These are phyloP conservation scores for Spodoptera picta DNA, from an alignment of 2,888 invertebrate genomes.

Conservation along the genomic window DNA sequence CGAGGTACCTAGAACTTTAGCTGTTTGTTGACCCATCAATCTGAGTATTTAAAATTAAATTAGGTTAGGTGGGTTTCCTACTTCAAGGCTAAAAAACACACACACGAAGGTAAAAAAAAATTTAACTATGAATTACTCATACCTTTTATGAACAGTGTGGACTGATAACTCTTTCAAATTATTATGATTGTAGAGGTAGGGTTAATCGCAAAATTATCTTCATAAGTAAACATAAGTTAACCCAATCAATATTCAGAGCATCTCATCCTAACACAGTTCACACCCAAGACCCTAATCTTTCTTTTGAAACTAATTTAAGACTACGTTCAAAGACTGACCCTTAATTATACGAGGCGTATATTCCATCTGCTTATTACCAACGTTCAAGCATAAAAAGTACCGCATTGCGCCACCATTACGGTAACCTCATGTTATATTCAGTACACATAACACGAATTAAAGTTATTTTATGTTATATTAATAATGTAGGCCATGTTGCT, in stretches of 20 bases:
- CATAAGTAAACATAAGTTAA: background rate
- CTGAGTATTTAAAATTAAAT: no score
- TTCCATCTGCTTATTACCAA: slow-evolving; percentile 54
- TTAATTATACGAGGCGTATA: slow-evolving; percentile 48
- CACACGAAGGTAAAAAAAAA: no score
- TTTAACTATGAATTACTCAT: no score
- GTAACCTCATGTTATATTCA: slow-evolving; percentile 64
- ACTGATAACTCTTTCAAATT: no score
- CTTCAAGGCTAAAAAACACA: no score
- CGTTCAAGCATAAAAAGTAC: slow-evolving; percentile 54
- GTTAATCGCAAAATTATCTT: no score
- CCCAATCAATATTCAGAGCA: background rate
- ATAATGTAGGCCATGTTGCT: slow-evolving; percentile 48
- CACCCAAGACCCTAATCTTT: slow-evolving; percentile 3
- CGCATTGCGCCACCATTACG: slow-evolving; percentile 62
- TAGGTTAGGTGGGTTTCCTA: no score
- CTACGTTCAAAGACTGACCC: slow-evolving; percentile 23
- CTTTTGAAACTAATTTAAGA: slow-evolving; percentile 25
- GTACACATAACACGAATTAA: slow-evolving; percentile 63
- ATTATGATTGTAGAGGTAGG: no score
- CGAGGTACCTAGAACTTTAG: no score
- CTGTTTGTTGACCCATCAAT: no score
- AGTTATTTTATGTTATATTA: slow-evolving; percentile 63
- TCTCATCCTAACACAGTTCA: no score
- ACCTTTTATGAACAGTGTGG: no score